These are phyloP conservation scores for Leguminivora glycinivorella DNA, from an alignment of 1,140 invertebrate species.

Conservation along the genomic window DNA sequence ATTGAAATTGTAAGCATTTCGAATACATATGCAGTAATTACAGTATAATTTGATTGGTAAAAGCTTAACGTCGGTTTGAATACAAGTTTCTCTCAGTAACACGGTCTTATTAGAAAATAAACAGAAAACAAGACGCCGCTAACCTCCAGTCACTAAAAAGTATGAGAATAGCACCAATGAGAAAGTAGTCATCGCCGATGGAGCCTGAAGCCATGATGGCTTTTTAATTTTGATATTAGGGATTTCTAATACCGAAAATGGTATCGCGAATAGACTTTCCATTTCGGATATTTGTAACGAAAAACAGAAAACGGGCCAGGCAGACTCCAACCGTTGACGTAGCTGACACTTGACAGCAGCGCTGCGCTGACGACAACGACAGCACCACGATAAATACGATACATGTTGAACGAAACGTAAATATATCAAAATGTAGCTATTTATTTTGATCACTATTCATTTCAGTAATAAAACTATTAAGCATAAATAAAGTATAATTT, in stretches of 20 bases:
- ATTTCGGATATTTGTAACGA: conserved; percentile 76
- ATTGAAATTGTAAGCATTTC: conserved; percentile 1
- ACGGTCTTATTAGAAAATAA: conserved; percentile 49
- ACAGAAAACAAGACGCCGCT: conserved; percentile 54
- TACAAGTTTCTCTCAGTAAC: not conserved
- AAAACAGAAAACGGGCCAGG: conserved; percentile 19
- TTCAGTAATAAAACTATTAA: no score
- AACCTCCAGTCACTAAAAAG: conserved; percentile 98
- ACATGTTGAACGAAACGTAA: not conserved
- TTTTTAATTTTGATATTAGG: conserved; percentile 96
- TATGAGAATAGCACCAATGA: conserved; percentile 94
- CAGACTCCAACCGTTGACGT: conserved; percentile 41
- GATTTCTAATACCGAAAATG: conserved; percentile 91
- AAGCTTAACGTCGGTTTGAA: not conserved
- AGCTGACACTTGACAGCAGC: conserved; percentile 32
- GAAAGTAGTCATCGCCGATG: conserved; percentile 96
- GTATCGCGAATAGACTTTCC: conserved; percentile 88
- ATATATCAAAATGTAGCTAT: not conserved
- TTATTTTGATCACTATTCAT: no score
- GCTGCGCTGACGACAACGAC: not conserved
- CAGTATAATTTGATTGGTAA: not conserved
- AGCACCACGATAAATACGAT: no score
- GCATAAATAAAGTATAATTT: no score
- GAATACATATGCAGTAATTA: not conserved
- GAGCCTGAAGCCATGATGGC: conserved; percentile 94